These are phyloP conservation scores for Microcebus jonahi DNA, from an alignment of 2,113 vertebrate species.

Conservation along the genomic window DNA sequence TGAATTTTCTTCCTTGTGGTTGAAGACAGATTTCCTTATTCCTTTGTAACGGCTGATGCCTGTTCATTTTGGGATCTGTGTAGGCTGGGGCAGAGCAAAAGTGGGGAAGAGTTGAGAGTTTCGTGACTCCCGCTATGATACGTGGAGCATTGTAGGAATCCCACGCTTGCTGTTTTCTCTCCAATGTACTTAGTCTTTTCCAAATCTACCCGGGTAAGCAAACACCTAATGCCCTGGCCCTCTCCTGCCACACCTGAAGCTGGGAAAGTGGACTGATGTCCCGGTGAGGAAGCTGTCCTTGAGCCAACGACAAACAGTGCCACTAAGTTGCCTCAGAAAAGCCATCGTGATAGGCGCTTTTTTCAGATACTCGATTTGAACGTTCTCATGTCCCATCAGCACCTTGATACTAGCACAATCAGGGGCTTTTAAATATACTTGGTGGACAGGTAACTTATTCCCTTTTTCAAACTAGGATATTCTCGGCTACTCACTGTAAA, in stretches of 20 bases:
- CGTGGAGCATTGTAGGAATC: neutral
- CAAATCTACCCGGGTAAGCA: neutral
- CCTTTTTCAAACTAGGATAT: slow-evolving; percentile 42
- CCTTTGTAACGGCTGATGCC: neutral
- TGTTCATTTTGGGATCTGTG: neutral
- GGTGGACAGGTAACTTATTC: slow-evolving; percentile 58
- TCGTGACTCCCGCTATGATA: neutral
- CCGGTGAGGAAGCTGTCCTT: neutral
- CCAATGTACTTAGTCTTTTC: neutral
- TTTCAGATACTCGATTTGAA: neutral
- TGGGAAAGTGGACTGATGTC: neutral
- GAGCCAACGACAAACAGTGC: neutral
- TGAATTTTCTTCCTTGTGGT: neutral
- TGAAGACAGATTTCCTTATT: slow-evolving; percentile 6
- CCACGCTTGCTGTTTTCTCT: neutral
- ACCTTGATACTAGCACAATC: slow-evolving; percentile 39
- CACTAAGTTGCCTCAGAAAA: neutral
- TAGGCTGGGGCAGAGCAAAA: neutral
- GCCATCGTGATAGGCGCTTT: neutral
- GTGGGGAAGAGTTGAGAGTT: neutral
- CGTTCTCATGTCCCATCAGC: slow-evolving; percentile 53
- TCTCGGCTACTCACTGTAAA: slow-evolving; percentile 59
- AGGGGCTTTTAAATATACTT: slow-evolving; percentile 43
- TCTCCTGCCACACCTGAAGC: neutral
- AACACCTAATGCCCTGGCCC: neutral